Conservation (phyloP, 1,140 invertebrate genomes). For the Trichoplusia ni region DNA sequence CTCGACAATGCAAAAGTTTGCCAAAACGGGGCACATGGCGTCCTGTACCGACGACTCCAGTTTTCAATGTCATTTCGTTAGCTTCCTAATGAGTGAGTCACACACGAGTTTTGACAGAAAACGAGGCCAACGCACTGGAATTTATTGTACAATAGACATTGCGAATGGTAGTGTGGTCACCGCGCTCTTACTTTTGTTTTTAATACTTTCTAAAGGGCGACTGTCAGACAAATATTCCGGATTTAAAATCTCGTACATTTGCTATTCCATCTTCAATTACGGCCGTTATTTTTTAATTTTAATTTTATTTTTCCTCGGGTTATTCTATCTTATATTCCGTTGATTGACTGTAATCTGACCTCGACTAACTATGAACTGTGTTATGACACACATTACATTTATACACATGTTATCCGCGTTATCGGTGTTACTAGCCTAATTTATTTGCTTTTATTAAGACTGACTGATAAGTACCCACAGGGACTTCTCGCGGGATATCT, state of each 20-base stretch:
- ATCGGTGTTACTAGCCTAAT: conserved; percentile 11
- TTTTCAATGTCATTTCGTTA: conserved; percentile 28
- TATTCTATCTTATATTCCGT: too few relatives aligned
- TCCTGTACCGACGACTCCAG: conserved; percentile 29
- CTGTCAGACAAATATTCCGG: background rate
- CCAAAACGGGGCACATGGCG: conserved; percentile 61
- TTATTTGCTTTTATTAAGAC: background rate
- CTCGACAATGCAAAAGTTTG: conserved; percentile 62
- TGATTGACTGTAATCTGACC: too few relatives aligned
- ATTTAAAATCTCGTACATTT: too few relatives aligned
- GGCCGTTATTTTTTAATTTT: too few relatives aligned
- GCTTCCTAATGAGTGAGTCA: conserved; percentile 38
- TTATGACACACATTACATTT: conserved; percentile 10
- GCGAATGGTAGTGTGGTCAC: background rate
- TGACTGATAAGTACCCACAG: too few relatives aligned
- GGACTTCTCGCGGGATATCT: too few relatives aligned
- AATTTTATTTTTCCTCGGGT: too few relatives aligned
- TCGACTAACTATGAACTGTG: too few relatives aligned
- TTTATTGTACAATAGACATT: conserved; percentile 11
- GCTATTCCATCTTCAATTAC: too few relatives aligned
- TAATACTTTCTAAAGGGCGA: background rate
- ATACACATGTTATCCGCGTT: background rate
- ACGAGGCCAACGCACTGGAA: background rate
- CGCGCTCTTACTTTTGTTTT: background rate
- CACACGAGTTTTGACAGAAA: conserved; percentile 1